Conservation (phyloP, 2,797 vertebrate species). For the Apogon hyalosoma region DNA sequence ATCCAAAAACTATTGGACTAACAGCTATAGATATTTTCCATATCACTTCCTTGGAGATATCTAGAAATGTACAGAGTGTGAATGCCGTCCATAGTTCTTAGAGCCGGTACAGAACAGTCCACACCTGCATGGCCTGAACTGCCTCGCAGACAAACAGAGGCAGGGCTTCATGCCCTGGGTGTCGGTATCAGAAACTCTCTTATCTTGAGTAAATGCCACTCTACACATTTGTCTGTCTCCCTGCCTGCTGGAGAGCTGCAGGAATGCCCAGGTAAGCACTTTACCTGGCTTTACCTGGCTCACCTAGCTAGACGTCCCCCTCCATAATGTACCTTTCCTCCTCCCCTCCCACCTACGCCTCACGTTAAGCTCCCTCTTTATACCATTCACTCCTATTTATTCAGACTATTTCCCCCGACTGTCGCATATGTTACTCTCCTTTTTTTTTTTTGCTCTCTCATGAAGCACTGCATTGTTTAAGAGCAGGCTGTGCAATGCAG, state of each 20-base stretch:
- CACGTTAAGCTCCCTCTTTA: not conserved
- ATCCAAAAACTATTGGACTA: too few species aligned
- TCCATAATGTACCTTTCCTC: slow-evolving; percentile 7
- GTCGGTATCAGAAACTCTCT: slow-evolving; percentile 33
- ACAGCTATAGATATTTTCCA: too few species aligned
- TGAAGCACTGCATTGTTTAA: too few species aligned
- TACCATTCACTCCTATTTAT: not conserved
- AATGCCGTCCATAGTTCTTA: too few species aligned
- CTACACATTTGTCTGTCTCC: slow-evolving; percentile 47
- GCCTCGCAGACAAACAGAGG: slow-evolving; percentile 28
- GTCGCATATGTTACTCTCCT: not conserved
- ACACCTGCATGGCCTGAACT: slow-evolving; percentile 19
- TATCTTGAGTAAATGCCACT: slow-evolving; percentile 65
- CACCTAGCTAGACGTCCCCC: slow-evolving; percentile 1
- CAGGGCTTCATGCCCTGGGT: slow-evolving; percentile 8
- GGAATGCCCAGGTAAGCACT: slow-evolving; percentile 45
- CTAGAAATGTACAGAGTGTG: too few species aligned
- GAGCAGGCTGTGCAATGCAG: not conserved
- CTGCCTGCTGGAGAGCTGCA: slow-evolving; percentile 32
- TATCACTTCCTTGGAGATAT: too few species aligned
- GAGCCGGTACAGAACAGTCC: not conserved
- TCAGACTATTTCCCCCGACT: not conserved
- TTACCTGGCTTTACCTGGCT: slow-evolving; percentile 13
- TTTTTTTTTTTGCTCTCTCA: not conserved
- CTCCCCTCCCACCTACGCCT: not conserved